phyloP scores from a whole-genome alignment of 2,888 invertebrate species.

The Trichogramma dendrolimi region DNA sequence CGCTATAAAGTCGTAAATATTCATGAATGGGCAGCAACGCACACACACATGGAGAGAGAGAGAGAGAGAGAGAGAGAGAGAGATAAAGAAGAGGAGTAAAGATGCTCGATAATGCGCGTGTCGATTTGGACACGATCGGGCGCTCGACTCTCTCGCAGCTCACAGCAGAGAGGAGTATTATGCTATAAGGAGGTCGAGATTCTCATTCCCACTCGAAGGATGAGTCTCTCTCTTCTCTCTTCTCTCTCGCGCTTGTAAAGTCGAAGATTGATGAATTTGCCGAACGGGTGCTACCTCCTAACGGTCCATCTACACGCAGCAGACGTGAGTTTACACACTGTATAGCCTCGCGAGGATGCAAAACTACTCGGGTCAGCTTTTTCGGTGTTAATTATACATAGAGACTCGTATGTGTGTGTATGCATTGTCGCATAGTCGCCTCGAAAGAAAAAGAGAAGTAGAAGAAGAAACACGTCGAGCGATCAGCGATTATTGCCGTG shows the following conservation, averaged over 20 bases:
- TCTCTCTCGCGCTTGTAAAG: neutral
- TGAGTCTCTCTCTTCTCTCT: neutral
- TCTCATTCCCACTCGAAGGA: neutral
- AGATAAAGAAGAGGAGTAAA: neutral
- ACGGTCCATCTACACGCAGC: neutral
- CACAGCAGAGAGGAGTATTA: too few species aligned
- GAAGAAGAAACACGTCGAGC: too few species aligned
- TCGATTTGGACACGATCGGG: conserved; percentile 14
- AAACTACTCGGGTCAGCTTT: too few species aligned
- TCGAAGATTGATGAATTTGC: conserved; percentile 3
- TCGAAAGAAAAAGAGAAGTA: too few species aligned
- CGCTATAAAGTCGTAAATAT: neutral
- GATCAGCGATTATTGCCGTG: too few species aligned
- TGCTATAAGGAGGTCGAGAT: conserved; percentile 10
- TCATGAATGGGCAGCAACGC: neutral
- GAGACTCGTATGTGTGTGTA: too few species aligned
- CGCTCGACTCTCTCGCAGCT: neutral
- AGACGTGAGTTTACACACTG: too few species aligned
- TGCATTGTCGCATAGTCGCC: too few species aligned
- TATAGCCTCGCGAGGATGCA: too few species aligned
- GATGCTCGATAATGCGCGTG: conserved; percentile 10
- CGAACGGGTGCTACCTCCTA: neutral
- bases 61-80: neutral
- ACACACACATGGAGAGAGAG: neutral
- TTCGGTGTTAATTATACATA: too few species aligned